These are phyloP conservation scores for Crenuchus spilurus DNA, from an alignment of 2,797 vertebrate genomes.

Conservation along the genomic window DNA sequence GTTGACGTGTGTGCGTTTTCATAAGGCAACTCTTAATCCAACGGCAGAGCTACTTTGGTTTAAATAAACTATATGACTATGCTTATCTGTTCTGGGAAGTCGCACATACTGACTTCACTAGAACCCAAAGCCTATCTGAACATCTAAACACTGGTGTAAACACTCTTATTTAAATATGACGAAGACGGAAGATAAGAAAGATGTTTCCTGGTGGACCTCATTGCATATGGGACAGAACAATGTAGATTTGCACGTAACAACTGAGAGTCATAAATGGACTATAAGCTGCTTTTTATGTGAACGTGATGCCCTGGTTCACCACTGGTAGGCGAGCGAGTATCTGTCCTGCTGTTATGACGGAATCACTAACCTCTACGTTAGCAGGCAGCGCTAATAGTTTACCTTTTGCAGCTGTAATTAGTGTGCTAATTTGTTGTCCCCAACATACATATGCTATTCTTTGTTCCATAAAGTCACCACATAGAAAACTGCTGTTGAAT, in stretches of 20 bases:
- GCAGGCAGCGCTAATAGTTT: too few species aligned
- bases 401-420: too few species aligned
- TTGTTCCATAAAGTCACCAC: too few species aligned
- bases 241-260: neutral
- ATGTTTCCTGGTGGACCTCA: neutral
- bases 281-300: slow-evolving; percentile 12
- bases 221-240: neutral
- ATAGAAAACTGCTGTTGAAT: too few species aligned
- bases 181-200: neutral
- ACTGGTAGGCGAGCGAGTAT: slow-evolving; percentile 70
- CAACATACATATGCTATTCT: too few species aligned
- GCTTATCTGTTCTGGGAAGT: too few species aligned
- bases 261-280: neutral
- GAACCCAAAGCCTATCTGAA: neutral
- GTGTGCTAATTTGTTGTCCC: too few species aligned
- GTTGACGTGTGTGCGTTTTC: too few species aligned
- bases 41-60: too few species aligned
- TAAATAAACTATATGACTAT: too few species aligned
- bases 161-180: slow-evolving; percentile 19
- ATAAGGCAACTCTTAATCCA: too few species aligned
- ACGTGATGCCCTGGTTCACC: slow-evolving; percentile 46
- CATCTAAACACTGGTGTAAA: neutral
- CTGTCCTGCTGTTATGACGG: slow-evolving; percentile 37
- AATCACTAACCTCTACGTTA: neutral
- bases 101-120: neutral